A percentile compares a stretch with the other conserved stretches of the same genome.
phyloP scores from a whole-genome alignment of 2,888 invertebrate species.

The Tinea pellionella region DNA sequence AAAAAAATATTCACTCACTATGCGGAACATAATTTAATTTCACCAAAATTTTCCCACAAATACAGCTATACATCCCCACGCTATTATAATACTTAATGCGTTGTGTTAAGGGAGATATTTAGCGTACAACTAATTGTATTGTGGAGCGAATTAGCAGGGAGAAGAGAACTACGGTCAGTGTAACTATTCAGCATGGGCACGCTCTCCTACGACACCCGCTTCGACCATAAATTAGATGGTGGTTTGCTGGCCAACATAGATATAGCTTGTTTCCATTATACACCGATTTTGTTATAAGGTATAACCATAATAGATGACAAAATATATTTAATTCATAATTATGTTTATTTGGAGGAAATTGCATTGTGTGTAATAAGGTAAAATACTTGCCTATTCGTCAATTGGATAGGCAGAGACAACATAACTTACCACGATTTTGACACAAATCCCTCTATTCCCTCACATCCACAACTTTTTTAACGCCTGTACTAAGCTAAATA shows the following conservation, averaged over 20 bases:
- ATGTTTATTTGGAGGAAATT: no score
- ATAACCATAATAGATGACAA: slow-evolving; percentile 15
- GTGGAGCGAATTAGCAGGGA: slow-evolving; percentile 5
- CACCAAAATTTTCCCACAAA: neutral
- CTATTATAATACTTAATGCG: neutral
- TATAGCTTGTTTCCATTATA: slow-evolving; percentile 31
- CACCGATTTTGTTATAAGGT: no score
- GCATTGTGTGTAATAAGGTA: no score
- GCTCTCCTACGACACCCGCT: slow-evolving; percentile 32
- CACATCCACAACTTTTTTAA: no score
- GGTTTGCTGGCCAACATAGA: slow-evolving; percentile 47
- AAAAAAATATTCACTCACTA: neutral
- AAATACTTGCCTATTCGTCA: no score
- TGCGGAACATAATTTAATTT: neutral
- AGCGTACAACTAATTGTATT: neutral
- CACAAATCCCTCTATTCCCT: no score
- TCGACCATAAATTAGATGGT: slow-evolving; percentile 62
- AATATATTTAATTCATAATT: no score
- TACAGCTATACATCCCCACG: neutral
- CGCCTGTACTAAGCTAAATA: no score
- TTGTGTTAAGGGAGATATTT: neutral
- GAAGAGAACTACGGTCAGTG: slow-evolving; percentile 7
- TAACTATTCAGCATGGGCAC: slow-evolving; percentile 12
- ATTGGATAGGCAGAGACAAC: no score
- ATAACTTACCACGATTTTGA: no score